These are phyloP conservation scores for Ellobius talpinus DNA, from an alignment of 2,113 vertebrate genomes.

Conservation along the genomic window DNA sequence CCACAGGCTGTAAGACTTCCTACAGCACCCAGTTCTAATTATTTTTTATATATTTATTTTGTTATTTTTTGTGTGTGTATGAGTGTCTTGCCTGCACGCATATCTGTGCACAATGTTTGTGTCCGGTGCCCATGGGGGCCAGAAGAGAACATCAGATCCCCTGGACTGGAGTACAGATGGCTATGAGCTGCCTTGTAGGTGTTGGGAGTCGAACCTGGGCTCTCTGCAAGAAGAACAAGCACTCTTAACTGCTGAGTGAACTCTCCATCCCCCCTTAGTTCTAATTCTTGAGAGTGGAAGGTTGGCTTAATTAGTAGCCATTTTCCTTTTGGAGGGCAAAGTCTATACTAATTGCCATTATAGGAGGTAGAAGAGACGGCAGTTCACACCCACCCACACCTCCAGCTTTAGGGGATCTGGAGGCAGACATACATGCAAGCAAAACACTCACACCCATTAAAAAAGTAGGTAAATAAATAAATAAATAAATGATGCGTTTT, in stretches of 20 bases:
- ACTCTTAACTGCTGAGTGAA: background rate
- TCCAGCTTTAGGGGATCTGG: background rate
- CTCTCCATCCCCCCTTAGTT: background rate
- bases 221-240: background rate
- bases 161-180: background rate
- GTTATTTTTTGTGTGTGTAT: background rate
- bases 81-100: background rate
- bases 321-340: constrained; percentile 25
- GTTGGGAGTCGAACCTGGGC: background rate
- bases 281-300: background rate
- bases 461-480: background rate
- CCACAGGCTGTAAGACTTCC: no score
- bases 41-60: background rate
- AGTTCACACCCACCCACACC: background rate
- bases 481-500: no score
- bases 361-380: background rate
- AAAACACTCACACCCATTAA: background rate
- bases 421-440: background rate
- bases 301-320: background rate
- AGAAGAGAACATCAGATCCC: background rate
- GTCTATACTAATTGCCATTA: background rate
- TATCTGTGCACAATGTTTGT: background rate
- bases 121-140: background rate
- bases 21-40: background rate
- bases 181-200: background rate